phyloP scores from a whole-genome alignment of 2,888 invertebrate species.

The Prenolepis imparis region DNA sequence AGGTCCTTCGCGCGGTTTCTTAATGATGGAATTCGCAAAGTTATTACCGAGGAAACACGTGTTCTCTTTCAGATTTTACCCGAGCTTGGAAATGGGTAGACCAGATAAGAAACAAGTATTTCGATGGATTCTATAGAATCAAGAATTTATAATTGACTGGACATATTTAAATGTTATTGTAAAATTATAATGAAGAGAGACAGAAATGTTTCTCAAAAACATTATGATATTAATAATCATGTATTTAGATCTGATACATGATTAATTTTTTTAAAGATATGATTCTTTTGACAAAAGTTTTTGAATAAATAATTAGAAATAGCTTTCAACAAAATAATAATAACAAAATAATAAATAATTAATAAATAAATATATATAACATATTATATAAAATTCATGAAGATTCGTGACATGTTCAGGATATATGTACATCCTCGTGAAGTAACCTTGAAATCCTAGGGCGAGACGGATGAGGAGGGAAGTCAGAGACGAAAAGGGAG shows the following conservation, averaged over 20 bases:
- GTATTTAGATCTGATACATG: neutral
- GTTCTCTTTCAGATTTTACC: neutral
- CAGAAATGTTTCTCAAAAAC: neutral
- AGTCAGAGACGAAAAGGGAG: slow-evolving; percentile 24
- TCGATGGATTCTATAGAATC: neutral
- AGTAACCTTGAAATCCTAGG: slow-evolving; percentile 71
- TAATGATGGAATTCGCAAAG: neutral
- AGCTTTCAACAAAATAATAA: neutral
- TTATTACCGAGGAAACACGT: neutral
- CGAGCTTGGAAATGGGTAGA: neutral
- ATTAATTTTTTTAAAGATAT: neutral
- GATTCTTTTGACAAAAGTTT: neutral
- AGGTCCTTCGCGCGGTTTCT: slow-evolving; percentile 36
- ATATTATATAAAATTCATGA: too few species aligned
- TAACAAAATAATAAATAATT: too few species aligned
- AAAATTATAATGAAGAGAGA: neutral
- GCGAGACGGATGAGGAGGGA: slow-evolving; percentile 6
- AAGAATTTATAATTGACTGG: neutral
- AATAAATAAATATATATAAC: neutral
- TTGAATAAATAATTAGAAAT: neutral
- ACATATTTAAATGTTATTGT: neutral
- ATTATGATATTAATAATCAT: neutral
- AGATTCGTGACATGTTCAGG: neutral
- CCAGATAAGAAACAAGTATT: neutral
- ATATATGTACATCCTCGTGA: slow-evolving; percentile 42